phyloP scores from a whole-genome alignment of 2,797 vertebrate genomes.

The Enteromius afrohamiltoni region DNA sequence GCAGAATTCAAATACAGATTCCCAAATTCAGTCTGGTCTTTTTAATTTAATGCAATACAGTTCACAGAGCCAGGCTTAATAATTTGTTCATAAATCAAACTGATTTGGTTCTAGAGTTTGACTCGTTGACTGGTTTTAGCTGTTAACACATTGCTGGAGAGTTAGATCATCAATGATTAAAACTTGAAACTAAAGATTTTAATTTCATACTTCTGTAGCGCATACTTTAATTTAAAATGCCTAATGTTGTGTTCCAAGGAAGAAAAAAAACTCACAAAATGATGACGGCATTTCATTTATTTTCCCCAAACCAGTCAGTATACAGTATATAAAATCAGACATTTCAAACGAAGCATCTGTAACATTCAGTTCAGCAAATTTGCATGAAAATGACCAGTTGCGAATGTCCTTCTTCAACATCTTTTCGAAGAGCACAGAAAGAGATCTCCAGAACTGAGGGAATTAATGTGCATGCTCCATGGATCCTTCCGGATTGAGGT shows the following conservation, averaged over 20 bases:
- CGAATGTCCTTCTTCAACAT: neutral
- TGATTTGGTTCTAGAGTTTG: neutral
- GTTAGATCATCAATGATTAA: too few species aligned
- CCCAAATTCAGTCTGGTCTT: neutral
- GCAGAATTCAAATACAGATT: neutral
- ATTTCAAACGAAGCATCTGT: neutral
- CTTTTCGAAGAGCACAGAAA: neutral
- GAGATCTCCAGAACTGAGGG: constrained; percentile 9
- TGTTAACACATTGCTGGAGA: neutral
- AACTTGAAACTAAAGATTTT: too few species aligned
- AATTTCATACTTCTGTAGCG: too few species aligned
- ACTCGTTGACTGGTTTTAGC: neutral
- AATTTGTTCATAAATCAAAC: neutral
- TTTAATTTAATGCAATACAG: neutral
- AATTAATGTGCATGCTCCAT: constrained; percentile 18
- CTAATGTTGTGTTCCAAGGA: neutral
- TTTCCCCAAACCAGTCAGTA: too few species aligned
- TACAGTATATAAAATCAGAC: neutral
- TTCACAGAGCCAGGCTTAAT: neutral
- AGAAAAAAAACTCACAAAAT: neutral
- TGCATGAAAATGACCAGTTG: neutral
- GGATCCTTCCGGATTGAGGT: constrained; percentile 21
- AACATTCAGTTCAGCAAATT: neutral
- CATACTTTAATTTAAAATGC: neutral
- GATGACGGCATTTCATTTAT: neutral